Conservation (phyloP, 92 coral and sea anemone genomes). For the Muricea muricata region DNA sequence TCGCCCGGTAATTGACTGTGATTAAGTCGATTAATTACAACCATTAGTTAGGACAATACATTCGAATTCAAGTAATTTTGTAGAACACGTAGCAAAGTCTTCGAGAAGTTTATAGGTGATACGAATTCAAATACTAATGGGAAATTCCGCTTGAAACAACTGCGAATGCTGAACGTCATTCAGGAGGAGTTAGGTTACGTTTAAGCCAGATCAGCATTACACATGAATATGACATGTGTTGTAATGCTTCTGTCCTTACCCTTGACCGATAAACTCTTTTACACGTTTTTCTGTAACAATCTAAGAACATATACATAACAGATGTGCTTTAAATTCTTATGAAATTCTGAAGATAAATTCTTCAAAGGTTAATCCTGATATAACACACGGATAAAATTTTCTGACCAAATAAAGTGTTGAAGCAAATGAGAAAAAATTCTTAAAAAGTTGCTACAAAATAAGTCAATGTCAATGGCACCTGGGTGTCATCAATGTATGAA, state of each 20-base stretch:
- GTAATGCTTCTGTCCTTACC: neutral
- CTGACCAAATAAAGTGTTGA: neutral
- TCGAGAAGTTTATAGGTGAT: neutral
- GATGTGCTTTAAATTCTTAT: neutral
- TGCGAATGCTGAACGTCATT: slow-evolving; percentile 12
- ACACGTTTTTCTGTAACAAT: neutral
- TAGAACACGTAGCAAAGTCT: slow-evolving; percentile 10
- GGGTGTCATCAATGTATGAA: too few relatives aligned
- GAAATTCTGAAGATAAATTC: neutral
- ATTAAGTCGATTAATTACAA: slow-evolving; percentile 51
- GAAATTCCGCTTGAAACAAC: neutral
- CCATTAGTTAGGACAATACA: slow-evolving; percentile 52
- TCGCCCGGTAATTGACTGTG: slow-evolving; percentile 56
- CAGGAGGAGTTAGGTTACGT: slow-evolving; percentile 27
- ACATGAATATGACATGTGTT: neutral
- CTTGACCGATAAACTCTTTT: neutral
- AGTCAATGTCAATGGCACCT: too few relatives aligned
- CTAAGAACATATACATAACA: neutral
- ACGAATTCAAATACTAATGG: neutral
- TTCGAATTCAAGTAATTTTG: slow-evolving; percentile 37
- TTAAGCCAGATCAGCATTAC: slow-evolving; percentile 9
- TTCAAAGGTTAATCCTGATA: neutral
- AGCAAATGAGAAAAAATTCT: neutral
- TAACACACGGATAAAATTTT: neutral
- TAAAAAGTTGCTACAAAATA: too few relatives aligned